phyloP scores from a whole-genome alignment of 53 echinoderm and acorn worm genomes.

The Apostichopus leukothele region DNA sequence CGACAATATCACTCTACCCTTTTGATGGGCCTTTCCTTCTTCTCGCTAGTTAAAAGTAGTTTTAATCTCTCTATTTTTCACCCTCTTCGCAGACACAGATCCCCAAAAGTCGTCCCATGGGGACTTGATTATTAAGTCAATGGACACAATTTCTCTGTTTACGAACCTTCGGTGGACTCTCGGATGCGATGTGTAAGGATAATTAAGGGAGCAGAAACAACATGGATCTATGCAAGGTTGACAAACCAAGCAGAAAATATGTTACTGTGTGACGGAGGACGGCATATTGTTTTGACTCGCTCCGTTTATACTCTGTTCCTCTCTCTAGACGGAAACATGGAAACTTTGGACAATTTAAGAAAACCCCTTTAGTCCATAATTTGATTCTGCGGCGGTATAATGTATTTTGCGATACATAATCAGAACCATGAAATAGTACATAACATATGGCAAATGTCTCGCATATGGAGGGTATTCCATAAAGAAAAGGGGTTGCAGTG shows the following conservation, averaged over 20 bases:
- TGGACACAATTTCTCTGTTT: constrained; percentile 4
- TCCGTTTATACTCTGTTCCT: too few relatives aligned
- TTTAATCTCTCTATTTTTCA: too few relatives aligned
- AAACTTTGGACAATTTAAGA: not conserved
- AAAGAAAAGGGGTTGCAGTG: not conserved
- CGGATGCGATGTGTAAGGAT: not conserved
- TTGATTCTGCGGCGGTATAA: not conserved
- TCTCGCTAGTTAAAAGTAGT: not conserved
- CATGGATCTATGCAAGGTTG: not conserved
- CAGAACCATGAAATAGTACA: not conserved
- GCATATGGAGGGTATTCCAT: not conserved
- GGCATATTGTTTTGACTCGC: not conserved
- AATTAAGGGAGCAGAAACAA: not conserved
- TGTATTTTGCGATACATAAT: not conserved
- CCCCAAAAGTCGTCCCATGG: constrained; percentile 34
- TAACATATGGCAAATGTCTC: not conserved
- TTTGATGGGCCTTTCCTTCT: not conserved
- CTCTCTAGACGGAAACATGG: not conserved
- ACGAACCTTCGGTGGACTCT: constrained; percentile 16
- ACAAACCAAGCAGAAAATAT: not conserved
- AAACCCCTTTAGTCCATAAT: not conserved
- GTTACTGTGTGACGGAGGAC: not conserved
- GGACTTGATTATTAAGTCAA: constrained; percentile 13
- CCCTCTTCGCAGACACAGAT: constrained; percentile 25
- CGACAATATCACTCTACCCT: not conserved